Percentiles rank a stretch among this genome's conserved stretches.
phyloP scores from a whole-genome alignment of 2,888 invertebrate species.

The Sepioteuthis lessoniana region DNA sequence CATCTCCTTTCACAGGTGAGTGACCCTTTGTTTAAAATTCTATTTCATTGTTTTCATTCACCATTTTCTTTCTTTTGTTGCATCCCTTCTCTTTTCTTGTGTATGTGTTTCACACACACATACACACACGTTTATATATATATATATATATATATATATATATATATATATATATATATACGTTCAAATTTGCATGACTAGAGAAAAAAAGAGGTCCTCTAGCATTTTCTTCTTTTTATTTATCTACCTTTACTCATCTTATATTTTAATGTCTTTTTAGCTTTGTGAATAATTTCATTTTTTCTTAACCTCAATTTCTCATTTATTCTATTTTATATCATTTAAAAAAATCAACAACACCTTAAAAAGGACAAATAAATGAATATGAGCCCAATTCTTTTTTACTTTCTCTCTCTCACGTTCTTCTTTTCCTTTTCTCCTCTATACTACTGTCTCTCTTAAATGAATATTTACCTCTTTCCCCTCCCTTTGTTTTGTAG shows the following conservation, averaged over 20 bases:
- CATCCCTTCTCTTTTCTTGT: background rate
- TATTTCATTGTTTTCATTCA: background rate
- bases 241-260: background rate
- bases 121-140: background rate
- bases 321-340: background rate
- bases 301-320: too few species aligned
- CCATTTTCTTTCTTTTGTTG: background rate
- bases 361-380: too few species aligned
- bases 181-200: background rate
- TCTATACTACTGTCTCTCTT: background rate
- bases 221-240: background rate
- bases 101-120: background rate
- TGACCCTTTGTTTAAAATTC: background rate
- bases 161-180: background rate
- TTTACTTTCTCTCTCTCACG: background rate
- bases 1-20: conserved; percentile 47
- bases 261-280: too few species aligned
- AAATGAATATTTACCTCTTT: too few species aligned
- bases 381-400: background rate
- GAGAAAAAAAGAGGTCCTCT: background rate
- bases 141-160: too few species aligned
- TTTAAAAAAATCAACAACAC: background rate
- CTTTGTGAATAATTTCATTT: too few species aligned
- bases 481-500: background rate
- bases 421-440: background rate